phyloP scores from a whole-genome alignment of 1,140 invertebrate species.

The Papilio dardanus region DNA sequence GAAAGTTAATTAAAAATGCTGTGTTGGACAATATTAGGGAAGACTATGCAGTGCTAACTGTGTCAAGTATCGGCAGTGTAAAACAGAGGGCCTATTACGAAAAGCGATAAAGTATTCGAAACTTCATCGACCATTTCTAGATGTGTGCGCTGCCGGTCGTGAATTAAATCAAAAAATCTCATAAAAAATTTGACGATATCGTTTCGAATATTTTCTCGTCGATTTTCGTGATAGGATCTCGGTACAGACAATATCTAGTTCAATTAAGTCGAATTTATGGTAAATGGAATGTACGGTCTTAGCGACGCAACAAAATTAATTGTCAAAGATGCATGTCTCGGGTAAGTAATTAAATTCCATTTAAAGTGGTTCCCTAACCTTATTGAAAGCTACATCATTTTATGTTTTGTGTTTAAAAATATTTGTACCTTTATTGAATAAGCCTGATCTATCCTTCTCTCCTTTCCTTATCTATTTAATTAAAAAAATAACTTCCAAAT shows the following conservation, averaged over 20 bases:
- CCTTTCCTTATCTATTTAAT: no score
- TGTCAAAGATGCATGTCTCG: not conserved
- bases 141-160: no score
- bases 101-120: no score
- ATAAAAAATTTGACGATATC: no score
- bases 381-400: not conserved
- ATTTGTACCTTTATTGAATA: not conserved
- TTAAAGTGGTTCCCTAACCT: not conserved
- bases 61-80: not conserved
- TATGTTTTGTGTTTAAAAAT: not conserved
- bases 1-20: not conserved
- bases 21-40: not conserved
- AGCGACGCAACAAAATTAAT: conserved; percentile 6
- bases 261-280: not conserved
- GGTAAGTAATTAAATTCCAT: not conserved
- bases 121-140: no score
- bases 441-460: not conserved
- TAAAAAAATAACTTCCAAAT: no score
- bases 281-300: not conserved
- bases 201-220: no score
- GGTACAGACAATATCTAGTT: not conserved
- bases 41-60: not conserved
- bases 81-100: no score
- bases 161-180: no score
- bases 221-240: no score